Conservation (phyloP, 2,113 vertebrate genomes). For the Origma solitaria region DNA sequence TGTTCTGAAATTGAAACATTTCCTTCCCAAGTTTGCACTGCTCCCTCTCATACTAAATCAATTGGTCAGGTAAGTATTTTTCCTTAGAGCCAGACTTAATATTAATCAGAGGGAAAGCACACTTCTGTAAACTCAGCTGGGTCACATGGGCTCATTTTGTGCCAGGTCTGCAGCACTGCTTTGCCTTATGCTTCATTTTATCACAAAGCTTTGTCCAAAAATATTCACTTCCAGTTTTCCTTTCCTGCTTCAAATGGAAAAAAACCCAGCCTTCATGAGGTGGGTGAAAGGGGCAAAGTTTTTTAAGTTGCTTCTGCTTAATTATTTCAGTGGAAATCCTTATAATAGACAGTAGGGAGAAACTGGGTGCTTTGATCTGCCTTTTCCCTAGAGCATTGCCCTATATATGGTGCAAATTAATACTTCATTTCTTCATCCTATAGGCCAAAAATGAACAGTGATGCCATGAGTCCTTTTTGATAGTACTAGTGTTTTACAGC, state of each 20-base stretch:
- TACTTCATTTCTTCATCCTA: background rate
- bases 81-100: background rate
- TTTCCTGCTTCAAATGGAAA: background rate
- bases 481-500: background rate
- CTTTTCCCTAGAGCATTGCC: background rate
- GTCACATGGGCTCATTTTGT: background rate
- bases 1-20: background rate
- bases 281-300: background rate
- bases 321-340: background rate
- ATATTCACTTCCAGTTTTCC: background rate
- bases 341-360: background rate
- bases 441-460: background rate
- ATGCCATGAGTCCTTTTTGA: background rate
- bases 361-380: background rate
- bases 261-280: background rate
- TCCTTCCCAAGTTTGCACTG: background rate
- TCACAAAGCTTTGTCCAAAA: background rate
- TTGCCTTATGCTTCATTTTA: background rate
- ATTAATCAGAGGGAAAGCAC: background rate
- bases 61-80: background rate
- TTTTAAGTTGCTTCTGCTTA: background rate
- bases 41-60: background rate
- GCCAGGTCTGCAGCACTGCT: background rate
- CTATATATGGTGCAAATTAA: background rate
- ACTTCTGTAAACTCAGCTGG: background rate